A percentile compares a stretch with the other conserved stretches of the same genome.
Conservation (phyloP, 2,113 vertebrate genomes). For the Aldabrachelys gigantea region DNA sequence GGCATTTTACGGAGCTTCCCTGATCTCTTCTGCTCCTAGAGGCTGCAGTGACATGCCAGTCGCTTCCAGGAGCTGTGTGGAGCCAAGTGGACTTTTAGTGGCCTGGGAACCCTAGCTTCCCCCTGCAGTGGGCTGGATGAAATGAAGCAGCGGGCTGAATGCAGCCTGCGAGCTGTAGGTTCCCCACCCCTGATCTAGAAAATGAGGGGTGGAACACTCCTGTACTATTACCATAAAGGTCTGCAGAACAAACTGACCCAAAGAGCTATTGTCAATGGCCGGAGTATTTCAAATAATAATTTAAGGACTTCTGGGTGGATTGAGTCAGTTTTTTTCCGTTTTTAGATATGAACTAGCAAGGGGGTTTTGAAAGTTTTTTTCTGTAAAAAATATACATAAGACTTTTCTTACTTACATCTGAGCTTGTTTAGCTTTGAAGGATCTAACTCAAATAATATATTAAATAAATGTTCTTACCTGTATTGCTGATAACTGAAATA, state of each 20-base stretch:
- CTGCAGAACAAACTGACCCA: background rate
- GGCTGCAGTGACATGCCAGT: too few species aligned
- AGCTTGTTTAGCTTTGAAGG: background rate
- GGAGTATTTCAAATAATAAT: background rate
- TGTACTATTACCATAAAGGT: rapidly evolving
- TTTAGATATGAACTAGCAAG: background rate
- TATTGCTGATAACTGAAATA: background rate
- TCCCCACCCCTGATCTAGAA: too few species aligned
- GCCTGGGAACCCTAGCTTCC: too few species aligned
- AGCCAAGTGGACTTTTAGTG: too few species aligned
- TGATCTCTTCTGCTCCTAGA: too few species aligned
- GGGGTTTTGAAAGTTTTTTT: background rate
- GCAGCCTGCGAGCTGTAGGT: too few species aligned
- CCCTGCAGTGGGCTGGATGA: too few species aligned
- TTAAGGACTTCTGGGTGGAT: background rate
- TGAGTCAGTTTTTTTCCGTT: background rate
- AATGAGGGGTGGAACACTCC: background rate
- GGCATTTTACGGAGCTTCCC: too few species aligned
- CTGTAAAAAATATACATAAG: background rate
- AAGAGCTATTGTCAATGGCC: background rate
- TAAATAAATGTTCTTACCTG: background rate
- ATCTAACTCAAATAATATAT: background rate
- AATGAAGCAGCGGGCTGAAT: too few species aligned
- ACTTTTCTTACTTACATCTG: background rate
- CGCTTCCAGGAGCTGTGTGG: too few species aligned